Conservation (phyloP, 2,888 invertebrate species). For the Drosophila phalerata region DNA sequence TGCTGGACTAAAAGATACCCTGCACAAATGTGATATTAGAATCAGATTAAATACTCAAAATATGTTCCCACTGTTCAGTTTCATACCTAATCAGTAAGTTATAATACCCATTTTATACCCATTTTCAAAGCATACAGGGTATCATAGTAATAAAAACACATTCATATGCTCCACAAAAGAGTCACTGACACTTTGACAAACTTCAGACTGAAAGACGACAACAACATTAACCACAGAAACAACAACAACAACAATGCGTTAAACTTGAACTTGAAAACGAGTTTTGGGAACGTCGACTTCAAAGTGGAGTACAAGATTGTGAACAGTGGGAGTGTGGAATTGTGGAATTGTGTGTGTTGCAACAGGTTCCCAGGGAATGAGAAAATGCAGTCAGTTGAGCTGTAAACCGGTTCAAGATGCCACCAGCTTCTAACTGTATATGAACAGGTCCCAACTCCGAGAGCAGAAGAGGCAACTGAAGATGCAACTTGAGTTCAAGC, state of each 20-base stretch:
- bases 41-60: too few species aligned
- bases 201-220: slow-evolving; percentile 15
- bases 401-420: slow-evolving; percentile 62
- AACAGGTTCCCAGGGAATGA: slow-evolving; percentile 57
- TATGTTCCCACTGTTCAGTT: not conserved
- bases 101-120: not conserved
- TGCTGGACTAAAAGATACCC: too few species aligned
- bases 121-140: not conserved
- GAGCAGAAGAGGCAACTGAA: not conserved
- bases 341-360: slow-evolving; percentile 46
- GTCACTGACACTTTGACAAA: slow-evolving; percentile 76
- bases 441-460: slow-evolving; percentile 17
- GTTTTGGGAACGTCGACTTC: slow-evolving; percentile 54
- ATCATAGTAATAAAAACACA: slow-evolving; percentile 34
- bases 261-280: slow-evolving; percentile 84
- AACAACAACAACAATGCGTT: slow-evolving; percentile 38
- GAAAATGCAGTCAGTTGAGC: slow-evolving; percentile 39
- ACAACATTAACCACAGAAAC: slow-evolving; percentile 29
- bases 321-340: slow-evolving; percentile 16
- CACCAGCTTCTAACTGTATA: slow-evolving; percentile 59
- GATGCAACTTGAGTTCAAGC: not conserved
- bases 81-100: not conserved
- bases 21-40: too few species aligned
- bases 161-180: slow-evolving; percentile 66
- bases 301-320: slow-evolving; percentile 49